These are phyloP conservation scores for Mus pahari DNA, from an alignment of 2,113 vertebrate species.

Conservation along the genomic window DNA sequence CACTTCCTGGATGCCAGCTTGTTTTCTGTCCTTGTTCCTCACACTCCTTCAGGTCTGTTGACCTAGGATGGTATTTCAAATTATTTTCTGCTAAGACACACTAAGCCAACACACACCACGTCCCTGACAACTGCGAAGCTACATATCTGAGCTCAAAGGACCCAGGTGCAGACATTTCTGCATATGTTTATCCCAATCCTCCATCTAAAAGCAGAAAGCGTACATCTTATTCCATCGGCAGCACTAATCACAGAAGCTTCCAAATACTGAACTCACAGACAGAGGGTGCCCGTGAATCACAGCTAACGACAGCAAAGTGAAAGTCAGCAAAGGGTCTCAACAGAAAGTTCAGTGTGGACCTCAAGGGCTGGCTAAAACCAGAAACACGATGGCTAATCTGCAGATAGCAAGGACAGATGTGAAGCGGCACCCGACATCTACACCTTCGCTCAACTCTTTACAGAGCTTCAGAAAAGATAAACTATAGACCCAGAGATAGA, in stretches of 20 bases:
- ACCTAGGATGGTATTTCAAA: not conserved
- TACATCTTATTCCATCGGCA: not conserved
- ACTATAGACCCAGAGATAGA: too few species aligned
- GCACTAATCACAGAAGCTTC: not conserved
- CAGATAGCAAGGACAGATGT: not conserved
- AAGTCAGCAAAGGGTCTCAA: not conserved
- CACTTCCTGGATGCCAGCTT: not conserved
- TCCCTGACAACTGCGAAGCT: not conserved
- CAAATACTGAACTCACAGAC: not conserved
- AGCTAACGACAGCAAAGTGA: not conserved
- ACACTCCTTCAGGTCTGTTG: not conserved
- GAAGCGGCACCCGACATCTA: rapidly evolving
- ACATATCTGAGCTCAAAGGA: not conserved
- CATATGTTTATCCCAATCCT: rapidly evolving
- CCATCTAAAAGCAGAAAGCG: not conserved
- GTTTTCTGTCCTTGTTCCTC: not conserved
- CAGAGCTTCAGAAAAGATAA: not conserved
- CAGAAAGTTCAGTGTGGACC: not conserved
- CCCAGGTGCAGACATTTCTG: rapidly evolving
- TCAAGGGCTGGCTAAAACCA: not conserved
- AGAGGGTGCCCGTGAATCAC: not conserved
- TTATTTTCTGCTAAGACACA: not conserved
- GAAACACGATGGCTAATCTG: not conserved
- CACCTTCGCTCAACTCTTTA: not conserved
- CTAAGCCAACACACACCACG: not conserved